phyloP scores from a whole-genome alignment of 2,888 invertebrate genomes.

The Thelaira solivaga region DNA sequence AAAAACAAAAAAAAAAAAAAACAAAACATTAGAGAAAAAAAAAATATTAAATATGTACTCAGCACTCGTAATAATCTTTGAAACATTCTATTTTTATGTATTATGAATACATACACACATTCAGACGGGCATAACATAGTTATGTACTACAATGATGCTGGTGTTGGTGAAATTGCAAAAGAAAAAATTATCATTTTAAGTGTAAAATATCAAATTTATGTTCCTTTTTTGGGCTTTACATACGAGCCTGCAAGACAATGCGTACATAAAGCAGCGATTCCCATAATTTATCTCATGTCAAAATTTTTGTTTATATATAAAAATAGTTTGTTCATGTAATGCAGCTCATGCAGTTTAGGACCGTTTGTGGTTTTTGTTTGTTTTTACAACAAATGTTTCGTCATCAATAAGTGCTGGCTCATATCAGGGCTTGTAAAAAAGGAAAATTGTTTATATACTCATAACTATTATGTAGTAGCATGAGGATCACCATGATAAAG shows the following conservation, averaged over 20 bases:
- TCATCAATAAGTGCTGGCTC: constrained; percentile 18
- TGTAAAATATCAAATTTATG: constrained; percentile 43
- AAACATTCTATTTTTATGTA: too few relatives aligned
- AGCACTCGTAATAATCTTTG: constrained; percentile 17
- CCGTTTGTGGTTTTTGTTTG: constrained; percentile 44
- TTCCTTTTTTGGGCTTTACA: constrained; percentile 1
- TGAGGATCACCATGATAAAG: constrained; percentile 27
- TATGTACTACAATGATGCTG: constrained; percentile 1
- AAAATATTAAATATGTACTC: constrained; percentile 44
- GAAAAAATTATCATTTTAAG: constrained; percentile 55
- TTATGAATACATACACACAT: too few relatives aligned
- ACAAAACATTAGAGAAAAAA: constrained; percentile 42
- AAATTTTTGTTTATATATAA: constrained; percentile 16
- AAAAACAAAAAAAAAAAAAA: constrained; percentile 2
- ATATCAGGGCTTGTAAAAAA: constrained; percentile 6
- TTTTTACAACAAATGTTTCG: constrained; percentile 34
- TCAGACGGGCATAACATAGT: too few relatives aligned
- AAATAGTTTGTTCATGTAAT: neutral
- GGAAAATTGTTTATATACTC: neutral
- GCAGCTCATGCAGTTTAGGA: neutral
- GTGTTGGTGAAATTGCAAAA: constrained; percentile 11
- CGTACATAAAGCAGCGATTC: constrained; percentile 3
- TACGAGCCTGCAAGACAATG: constrained; percentile 37
- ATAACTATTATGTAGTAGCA: constrained; percentile 45
- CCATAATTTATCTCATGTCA: constrained; percentile 34